Percentiles rank a stretch among this genome's conserved stretches.
These are phyloP conservation scores for Indri indri DNA, from an alignment of 2,113 vertebrate genomes.

Conservation along the genomic window DNA sequence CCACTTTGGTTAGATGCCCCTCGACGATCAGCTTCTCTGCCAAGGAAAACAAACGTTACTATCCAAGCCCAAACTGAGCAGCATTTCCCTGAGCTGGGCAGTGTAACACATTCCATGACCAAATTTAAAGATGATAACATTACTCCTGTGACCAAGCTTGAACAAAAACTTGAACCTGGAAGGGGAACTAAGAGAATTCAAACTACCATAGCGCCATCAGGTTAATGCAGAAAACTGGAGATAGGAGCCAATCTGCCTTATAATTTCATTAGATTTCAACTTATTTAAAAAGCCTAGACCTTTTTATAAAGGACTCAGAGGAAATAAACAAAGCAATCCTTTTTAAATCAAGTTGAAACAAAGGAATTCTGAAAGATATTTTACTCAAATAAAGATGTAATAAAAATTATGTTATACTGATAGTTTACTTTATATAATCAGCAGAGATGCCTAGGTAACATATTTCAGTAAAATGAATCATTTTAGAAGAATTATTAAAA, in stretches of 20 bases:
- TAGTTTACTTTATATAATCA: constrained; percentile 34
- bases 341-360: constrained; percentile 45
- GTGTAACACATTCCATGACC: constrained; percentile 89
- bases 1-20: constrained; percentile 88
- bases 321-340: background rate
- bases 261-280: constrained; percentile 8
- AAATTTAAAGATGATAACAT: constrained; percentile 87
- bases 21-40: constrained; percentile 91
- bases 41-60: constrained; percentile 88
- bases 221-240: background rate
- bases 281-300: background rate
- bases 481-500: constrained; percentile 37
- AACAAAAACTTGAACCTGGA: constrained; percentile 79
- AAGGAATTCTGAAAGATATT: constrained; percentile 33
- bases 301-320: background rate
- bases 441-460: background rate
- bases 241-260: background rate
- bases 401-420: constrained; percentile 6
- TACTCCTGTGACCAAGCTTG: constrained; percentile 82
- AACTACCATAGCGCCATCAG: constrained; percentile 11
- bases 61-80: constrained; percentile 80
- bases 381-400: constrained; percentile 35
- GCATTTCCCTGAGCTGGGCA: constrained; percentile 80
- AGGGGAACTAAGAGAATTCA: constrained; percentile 46
- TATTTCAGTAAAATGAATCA: constrained; percentile 22